Evolutionary conservation across 2,888 invertebrate species (phyloP).

Genomic region (Chrysolina oricalcia): DNA sequence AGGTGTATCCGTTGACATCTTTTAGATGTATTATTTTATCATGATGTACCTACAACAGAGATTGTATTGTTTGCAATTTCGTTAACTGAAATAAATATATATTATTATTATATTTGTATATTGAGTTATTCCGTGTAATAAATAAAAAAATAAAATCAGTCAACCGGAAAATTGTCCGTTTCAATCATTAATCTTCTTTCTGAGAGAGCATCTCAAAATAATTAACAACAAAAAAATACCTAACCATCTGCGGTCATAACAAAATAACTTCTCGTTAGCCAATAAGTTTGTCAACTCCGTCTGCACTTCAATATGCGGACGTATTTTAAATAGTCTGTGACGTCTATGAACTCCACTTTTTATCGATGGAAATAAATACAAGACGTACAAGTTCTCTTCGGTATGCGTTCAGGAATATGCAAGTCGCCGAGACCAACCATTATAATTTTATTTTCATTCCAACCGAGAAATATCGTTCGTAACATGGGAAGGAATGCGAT

Average conservation of each 20-base stretch:
- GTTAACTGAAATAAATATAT: too few species aligned
- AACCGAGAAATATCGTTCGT: conserved; percentile 28
- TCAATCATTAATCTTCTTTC: background rate
- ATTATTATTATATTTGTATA: too few species aligned
- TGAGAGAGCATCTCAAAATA: background rate
- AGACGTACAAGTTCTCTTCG: conserved; percentile 17
- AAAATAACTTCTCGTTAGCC: background rate
- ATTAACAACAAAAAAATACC: background rate
- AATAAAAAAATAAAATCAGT: too few species aligned
- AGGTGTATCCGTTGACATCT: too few species aligned
- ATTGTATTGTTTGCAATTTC: too few species aligned
- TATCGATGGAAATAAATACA: conserved; percentile 22
- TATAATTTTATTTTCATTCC: conserved; percentile 39
- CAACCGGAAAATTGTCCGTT: background rate
- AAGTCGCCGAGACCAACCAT: conserved; percentile 27
- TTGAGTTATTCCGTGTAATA: too few species aligned
- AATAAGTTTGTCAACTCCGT: background rate
- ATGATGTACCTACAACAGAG: too few species aligned
- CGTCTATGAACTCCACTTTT: conserved; percentile 12
- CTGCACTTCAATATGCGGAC: conserved; percentile 3
- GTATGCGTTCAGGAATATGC: conserved; percentile 33
- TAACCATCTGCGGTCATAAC: background rate
- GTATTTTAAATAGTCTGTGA: conserved; percentile 1
- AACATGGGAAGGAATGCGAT: conserved; percentile 27
- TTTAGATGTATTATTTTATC: too few species aligned